A percentile compares a stretch with the other conserved stretches of the same genome.
Evolutionary conservation across 2,797 vertebrate genomes (phyloP).

Genomic region (Pipistrellus pygmaeus): DNA sequence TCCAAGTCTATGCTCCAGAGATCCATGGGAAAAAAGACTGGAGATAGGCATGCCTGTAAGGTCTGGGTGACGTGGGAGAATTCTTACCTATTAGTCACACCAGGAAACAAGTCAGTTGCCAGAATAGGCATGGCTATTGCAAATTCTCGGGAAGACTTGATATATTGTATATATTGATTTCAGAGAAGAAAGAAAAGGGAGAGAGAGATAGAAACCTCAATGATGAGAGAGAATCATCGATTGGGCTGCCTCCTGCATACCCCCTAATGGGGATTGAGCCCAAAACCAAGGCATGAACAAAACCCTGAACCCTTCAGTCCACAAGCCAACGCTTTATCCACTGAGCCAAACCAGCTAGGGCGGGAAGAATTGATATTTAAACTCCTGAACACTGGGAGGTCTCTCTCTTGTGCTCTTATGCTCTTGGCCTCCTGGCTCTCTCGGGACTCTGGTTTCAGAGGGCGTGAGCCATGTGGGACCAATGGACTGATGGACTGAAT

Average conservation of each 20-base stretch:
- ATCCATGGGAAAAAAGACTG: not conserved
- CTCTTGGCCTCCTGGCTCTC: not conserved
- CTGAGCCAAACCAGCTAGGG: too few species aligned
- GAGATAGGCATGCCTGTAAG: not conserved
- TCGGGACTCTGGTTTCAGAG: not conserved
- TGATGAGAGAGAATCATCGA: too few species aligned
- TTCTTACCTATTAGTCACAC: not conserved
- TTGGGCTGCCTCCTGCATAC: too few species aligned
- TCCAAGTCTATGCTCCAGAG: not conserved
- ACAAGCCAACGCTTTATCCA: too few species aligned
- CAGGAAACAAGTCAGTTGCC: not conserved
- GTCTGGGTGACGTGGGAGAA: not conserved
- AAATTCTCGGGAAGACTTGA: not conserved
- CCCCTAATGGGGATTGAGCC: too few species aligned
- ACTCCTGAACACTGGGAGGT: not conserved
- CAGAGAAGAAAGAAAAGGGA: too few species aligned
- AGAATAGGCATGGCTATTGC: not conserved
- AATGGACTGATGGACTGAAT: not conserved
- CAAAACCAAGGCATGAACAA: too few species aligned
- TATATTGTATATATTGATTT: too few species aligned
- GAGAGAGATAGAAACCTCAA: too few species aligned
- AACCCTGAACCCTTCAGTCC: too few species aligned
- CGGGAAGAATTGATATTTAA: not conserved
- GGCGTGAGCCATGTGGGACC: not conserved
- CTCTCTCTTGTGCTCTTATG: not conserved